Conservation (phyloP, 2,888 invertebrate genomes). For the Tachina grossa region DNA sequence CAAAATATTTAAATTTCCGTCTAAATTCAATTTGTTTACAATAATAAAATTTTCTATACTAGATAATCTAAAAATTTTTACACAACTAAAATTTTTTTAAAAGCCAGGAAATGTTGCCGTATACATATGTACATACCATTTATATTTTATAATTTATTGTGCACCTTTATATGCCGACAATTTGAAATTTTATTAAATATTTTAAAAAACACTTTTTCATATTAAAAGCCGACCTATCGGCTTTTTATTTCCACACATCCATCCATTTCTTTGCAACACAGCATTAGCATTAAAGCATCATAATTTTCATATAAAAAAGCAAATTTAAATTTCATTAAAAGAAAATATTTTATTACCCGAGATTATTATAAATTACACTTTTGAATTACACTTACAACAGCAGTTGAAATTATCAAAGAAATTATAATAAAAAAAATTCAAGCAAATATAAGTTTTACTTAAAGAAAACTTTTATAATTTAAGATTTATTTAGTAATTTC, state of each 20-base stretch:
- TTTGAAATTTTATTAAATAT: neutral
- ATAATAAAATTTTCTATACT: too few species aligned
- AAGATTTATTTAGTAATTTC: neutral
- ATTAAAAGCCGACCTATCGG: neutral
- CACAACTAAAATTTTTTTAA: neutral
- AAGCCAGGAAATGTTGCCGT: neutral
- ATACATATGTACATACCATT: neutral
- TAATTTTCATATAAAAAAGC: neutral
- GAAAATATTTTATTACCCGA: slow-evolving; percentile 14
- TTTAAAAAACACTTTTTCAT: neutral
- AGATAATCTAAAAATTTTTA: too few species aligned
- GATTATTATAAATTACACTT: slow-evolving; percentile 12
- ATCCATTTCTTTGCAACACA: neutral
- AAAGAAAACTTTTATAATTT: neutral
- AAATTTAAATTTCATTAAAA: slow-evolving; percentile 18
- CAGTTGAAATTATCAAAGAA: slow-evolving; percentile 3
- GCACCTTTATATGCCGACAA: neutral
- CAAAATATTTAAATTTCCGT: too few species aligned
- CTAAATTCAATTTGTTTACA: too few species aligned
- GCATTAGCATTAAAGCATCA: neutral
- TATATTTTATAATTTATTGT: slow-evolving; percentile 2
- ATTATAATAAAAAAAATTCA: neutral
- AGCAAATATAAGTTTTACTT: neutral
- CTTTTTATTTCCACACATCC: neutral
- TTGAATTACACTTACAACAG: neutral